phyloP scores from a whole-genome alignment of 2,888 invertebrate genomes.

The Zygaena filipendulae region DNA sequence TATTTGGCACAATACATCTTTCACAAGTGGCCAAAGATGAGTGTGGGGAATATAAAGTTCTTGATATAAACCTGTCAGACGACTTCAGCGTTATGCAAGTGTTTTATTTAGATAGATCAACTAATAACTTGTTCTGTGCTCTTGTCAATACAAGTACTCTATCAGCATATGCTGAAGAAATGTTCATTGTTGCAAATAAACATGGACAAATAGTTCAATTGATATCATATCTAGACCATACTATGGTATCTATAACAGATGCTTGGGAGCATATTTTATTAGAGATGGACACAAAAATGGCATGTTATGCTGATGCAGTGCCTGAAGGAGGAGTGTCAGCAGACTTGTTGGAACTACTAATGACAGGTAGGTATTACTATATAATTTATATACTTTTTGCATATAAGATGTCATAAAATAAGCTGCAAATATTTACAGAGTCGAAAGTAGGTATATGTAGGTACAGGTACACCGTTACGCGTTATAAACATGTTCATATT shows the following conservation, averaged over 20 bases:
- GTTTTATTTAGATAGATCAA: conserved; percentile 61
- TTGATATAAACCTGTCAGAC: conserved; percentile 75
- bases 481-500: no score
- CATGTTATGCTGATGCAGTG: conserved; percentile 85
- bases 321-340: conserved; percentile 87
- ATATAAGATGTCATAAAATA: background rate
- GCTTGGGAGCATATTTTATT: conserved; percentile 95
- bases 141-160: conserved; percentile 71
- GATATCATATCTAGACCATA: conserved; percentile 76
- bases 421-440: no score
- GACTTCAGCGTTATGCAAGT: conserved; percentile 78
- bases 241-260: conserved; percentile 85
- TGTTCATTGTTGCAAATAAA: conserved; percentile 78
- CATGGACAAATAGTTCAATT: conserved; percentile 79
- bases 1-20: conserved; percentile 76
- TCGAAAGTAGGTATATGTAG: no score
- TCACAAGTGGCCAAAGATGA: conserved; percentile 66
- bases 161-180: conserved; percentile 73
- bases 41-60: conserved; percentile 66
- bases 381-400: no score
- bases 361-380: conserved; percentile 83
- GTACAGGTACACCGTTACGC: no score
- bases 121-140: conserved; percentile 52
- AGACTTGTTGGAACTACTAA: conserved; percentile 89
- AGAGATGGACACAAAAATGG: conserved; percentile 94